Evolutionary conservation across 1,140 invertebrate genomes (phyloP).

Genomic region (Pentalonia nigronervosa): DNA sequence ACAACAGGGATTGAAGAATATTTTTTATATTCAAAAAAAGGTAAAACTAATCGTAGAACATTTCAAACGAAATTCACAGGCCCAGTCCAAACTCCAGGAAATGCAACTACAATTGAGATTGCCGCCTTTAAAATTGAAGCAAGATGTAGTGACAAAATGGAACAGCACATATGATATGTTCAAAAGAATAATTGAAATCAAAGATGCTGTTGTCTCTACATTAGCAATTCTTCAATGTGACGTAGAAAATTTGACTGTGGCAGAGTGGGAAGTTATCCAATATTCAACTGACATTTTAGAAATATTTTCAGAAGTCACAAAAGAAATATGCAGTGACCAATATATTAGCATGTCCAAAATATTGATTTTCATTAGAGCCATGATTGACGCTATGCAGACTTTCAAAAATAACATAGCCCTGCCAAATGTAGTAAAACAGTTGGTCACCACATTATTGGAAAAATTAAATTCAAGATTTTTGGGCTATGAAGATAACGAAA

Average conservation of each 20-base stretch:
- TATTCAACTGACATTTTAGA: not conserved
- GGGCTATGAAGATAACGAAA: not conserved
- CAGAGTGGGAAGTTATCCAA: not conserved
- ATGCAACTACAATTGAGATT: not conserved
- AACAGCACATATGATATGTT: not conserved
- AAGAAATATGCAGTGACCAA: constrained; percentile 2
- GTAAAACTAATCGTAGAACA: not conserved
- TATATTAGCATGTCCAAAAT: not conserved
- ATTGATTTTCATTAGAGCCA: not conserved
- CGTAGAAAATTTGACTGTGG: not conserved
- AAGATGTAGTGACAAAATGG: not conserved
- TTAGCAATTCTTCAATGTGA: not conserved
- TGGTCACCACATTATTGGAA: not conserved
- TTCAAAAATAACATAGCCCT: not conserved
- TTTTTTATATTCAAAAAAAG: not conserved
- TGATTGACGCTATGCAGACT: not conserved
- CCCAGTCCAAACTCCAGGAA: not conserved
- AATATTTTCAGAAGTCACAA: not conserved
- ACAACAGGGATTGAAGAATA: not conserved
- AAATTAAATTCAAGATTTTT: not conserved
- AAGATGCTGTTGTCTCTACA: not conserved
- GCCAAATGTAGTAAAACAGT: not conserved
- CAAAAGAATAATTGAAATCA: not conserved
- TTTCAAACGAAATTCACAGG: not conserved
- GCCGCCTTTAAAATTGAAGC: not conserved